Conservation (phyloP, 2,113 vertebrate genomes). For the Zapus hudsonius region DNA sequence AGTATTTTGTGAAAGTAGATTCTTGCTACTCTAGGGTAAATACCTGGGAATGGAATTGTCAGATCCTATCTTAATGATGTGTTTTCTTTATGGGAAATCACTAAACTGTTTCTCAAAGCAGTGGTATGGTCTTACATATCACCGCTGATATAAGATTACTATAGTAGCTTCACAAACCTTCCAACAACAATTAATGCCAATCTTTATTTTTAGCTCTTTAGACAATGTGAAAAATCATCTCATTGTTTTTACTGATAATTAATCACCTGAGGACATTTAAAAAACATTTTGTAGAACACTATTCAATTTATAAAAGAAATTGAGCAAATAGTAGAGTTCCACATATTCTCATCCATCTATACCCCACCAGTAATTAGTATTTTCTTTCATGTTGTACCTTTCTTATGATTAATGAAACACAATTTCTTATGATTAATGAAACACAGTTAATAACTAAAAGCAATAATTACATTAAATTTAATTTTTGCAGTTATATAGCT, state of each 20-base stretch:
- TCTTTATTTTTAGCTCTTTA: not conserved
- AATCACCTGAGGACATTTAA: not conserved
- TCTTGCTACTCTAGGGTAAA: not conserved
- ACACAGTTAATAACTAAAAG: not conserved
- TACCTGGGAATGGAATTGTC: not conserved
- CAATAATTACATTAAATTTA: not conserved
- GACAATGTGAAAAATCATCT: not conserved
- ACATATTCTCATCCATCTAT: not conserved
- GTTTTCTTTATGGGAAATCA: not conserved
- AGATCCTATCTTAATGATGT: not conserved
- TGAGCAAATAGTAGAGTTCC: not conserved
- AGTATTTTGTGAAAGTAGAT: not conserved
- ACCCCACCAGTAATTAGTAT: not conserved
- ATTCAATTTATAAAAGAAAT: not conserved
- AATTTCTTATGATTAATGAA: not conserved
- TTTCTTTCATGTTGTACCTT: not conserved
- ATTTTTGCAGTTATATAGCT: not conserved
- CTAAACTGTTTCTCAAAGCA: not conserved
- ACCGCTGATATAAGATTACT: not conserved
- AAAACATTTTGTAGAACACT: not conserved
- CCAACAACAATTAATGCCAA: not conserved
- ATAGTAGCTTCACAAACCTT: not conserved
- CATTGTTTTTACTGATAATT: not conserved
- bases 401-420: too few relatives aligned
- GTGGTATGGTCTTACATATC: not conserved